Base-by-base conservation (phyloP, 2,113 vertebrate species). In the Collichthys lucidus region DNA sequence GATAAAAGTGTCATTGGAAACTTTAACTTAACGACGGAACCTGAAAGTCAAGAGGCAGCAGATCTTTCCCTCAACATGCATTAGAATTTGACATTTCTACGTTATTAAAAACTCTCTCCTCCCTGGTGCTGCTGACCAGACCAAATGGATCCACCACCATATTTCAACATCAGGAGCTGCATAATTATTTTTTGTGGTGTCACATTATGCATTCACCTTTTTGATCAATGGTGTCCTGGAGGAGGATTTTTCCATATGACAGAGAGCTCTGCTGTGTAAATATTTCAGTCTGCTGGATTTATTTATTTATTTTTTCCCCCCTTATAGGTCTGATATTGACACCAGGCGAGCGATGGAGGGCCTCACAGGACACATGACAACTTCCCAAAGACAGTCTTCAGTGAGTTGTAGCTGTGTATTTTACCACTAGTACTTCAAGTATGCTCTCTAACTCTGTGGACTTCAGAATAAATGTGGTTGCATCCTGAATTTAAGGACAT, bases 241-340 rank as follows among this genome's bases (percentile, higher is more conserved):
- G 46, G 50, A 60, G 47, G 19, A 60, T 65, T 84, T 73, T 79
- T 74, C 35, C 11, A 63, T 80, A 24, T 5, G 1, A 29, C 26
- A 0, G 31, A 60, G 55, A 69, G 15, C 65, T 70, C 16, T 40
- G 42, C 42, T 66, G 73, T 64, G 67, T 70, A 69, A 80, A 77
- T 71, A 65, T 73, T 44, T 47, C 67, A 64, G 15, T 22, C 15
- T 11, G 40, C 50, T 72, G 73, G 11, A 55, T 87, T 86, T 77
- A 62, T 80, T 56, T 77, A 1, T 83, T 90, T 60, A 0, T 17
- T 29, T 71, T 65, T 55, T 74, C 7, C 0, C 5, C 91, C 62
- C 4, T 75, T 35, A 80, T 80, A 99, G 98, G 92, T 94, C 92
- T 15, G 97, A 99, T 89, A 94, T 96, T 55, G 96, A 97, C 92